Evolutionary conservation across 2,888 invertebrate genomes (phyloP).

Genomic region (Eilema caniola): DNA sequence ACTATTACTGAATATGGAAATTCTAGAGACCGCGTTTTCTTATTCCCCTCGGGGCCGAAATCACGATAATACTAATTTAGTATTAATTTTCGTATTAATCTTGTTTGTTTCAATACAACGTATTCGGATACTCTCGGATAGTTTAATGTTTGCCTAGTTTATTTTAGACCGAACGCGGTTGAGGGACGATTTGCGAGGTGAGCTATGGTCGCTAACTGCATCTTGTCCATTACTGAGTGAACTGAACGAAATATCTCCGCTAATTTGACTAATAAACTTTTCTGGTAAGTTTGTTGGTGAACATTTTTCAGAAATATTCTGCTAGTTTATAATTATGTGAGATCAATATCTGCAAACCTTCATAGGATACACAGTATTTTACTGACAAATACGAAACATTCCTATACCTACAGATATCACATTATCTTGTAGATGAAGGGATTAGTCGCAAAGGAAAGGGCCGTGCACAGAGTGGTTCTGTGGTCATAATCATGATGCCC

Average conservation of each 20-base stretch:
- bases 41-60: conserved; percentile 13
- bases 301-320: neutral
- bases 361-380: too few species aligned
- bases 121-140: conserved; percentile 15
- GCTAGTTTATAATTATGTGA: neutral
- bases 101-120: conserved; percentile 17
- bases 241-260: neutral
- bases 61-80: conserved; percentile 23
- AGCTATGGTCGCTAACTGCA: neutral
- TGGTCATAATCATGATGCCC: neutral
- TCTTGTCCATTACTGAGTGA: neutral
- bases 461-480: neutral
- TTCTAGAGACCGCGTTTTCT: conserved; percentile 15
- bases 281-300: neutral
- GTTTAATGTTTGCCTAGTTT: conserved; percentile 5
- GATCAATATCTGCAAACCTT: too few species aligned
- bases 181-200: neutral
- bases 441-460: neutral
- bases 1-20: conserved; percentile 24
- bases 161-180: neutral
- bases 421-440: neutral
- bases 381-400: neutral
- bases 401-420: neutral
- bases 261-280: neutral
- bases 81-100: conserved; percentile 26